A percentile compares a stretch with the other conserved stretches of the same genome.
These are phyloP conservation scores for Menidia menidia DNA, from an alignment of 2,797 vertebrate species.

Conservation along the genomic window DNA sequence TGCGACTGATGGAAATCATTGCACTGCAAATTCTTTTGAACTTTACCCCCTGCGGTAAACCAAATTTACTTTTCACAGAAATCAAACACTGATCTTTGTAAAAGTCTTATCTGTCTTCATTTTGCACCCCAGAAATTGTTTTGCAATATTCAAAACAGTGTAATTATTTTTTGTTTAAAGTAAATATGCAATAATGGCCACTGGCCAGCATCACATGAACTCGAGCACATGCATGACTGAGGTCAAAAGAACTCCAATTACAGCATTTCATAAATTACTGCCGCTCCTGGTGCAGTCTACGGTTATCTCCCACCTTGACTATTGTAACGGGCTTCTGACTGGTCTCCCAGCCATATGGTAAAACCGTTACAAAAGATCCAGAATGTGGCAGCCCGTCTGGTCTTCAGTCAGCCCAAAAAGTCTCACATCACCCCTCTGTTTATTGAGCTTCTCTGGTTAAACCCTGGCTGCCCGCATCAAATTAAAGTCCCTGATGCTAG, in stretches of 20 bases:
- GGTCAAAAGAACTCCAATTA: neutral
- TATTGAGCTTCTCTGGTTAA: no score
- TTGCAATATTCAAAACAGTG: neutral
- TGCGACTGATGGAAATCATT: neutral
- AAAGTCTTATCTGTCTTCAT: neutral
- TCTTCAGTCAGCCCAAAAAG: no score
- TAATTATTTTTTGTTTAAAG: neutral
- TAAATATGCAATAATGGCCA: neutral
- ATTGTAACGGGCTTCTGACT: no score
- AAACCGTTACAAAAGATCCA: no score
- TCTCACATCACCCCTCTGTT: no score
- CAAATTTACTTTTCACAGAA: no score
- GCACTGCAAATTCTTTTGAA: neutral
- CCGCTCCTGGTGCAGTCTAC: neutral
- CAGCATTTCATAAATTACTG: conserved; percentile 7
- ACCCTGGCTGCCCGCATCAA: no score
- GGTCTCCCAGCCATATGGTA: no score
- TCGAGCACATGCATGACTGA: neutral
- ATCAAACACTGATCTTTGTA: neutral
- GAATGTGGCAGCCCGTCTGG: no score
- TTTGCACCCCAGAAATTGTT: neutral
- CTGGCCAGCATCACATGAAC: neutral
- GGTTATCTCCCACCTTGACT: no score
- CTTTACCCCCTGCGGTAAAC: neutral
- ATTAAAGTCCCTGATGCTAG: no score